Base-by-base conservation (phyloP, 1,140 invertebrate species). In the Euschistus heros region DNA sequence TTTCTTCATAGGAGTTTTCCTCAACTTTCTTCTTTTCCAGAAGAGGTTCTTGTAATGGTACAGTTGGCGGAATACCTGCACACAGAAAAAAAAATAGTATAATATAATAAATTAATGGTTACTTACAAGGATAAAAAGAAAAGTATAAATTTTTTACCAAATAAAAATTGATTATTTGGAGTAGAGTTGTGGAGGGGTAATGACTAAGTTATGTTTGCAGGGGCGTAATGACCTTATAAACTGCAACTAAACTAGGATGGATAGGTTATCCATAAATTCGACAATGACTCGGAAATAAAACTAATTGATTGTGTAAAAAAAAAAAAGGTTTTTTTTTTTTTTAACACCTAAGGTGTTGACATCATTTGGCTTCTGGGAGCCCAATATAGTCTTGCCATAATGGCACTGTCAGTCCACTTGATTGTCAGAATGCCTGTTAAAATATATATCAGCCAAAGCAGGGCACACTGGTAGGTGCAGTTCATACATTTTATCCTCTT, bases 11-110 rank as follows among this genome's bases (percentile, higher is more conserved):
- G 26, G 15, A 37, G 20, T 20, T 57, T 18, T 55, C 46, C 42
- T 57, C 50, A 47, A 33, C 20, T 59, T 65, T 65, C 20, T 65
- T 63, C 27, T 63, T 50, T 22, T 63, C 24, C 60, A 33, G 1
- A 18, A 22, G 7, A 20, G 18, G 14, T 46, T 15, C 46, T 20
- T 50, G n/a, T 50, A 22, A 50, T 6, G 42, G 26, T 6, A 24
- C 22, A 6, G 46, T 20, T 7, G 42, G 8, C 15, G 46, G 20
- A 20, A 63, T 52, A 26, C 47, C 47, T 50, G 47, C n/a, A n/a
- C n/a, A n/a, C n/a, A n/a, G n/a, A n/a, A n/a, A n/a, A 50, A 50
- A 50, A 18, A 50, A n/a, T 18, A 6, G 17, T 44, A 20, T 18
- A 7, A 18, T 2, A 20, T 50, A 50, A 4, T 50, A 6, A 20